These are phyloP conservation scores for Menidia beryllina DNA, from an alignment of 2,113 vertebrate genomes.

Conservation along the genomic window DNA sequence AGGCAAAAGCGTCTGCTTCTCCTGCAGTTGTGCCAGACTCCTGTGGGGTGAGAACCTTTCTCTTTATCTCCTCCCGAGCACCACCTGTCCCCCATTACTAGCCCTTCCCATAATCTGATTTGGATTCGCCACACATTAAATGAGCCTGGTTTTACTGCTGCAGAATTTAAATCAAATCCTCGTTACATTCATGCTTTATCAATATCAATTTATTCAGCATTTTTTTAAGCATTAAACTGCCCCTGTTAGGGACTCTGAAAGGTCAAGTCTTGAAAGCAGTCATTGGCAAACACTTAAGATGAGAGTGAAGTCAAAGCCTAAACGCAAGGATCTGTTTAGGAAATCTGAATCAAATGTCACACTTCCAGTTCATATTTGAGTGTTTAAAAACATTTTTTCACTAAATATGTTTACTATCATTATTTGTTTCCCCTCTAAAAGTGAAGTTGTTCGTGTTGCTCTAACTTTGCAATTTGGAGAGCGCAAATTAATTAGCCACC, in stretches of 20 bases:
- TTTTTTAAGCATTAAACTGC: slow-evolving; percentile 36
- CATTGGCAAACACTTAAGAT: slow-evolving; percentile 18
- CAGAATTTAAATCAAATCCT: slow-evolving; percentile 49
- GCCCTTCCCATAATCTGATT: slow-evolving; percentile 44
- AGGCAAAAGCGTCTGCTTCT: slow-evolving; percentile 54
- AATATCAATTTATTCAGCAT: no score
- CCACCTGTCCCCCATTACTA: slow-evolving; percentile 78
- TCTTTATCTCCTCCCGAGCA: slow-evolving; percentile 75
- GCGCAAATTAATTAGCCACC: slow-evolving; percentile 60
- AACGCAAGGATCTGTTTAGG: background rate
- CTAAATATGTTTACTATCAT: slow-evolving; percentile 17
- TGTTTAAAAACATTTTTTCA: background rate
- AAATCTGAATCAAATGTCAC: slow-evolving; percentile 5
- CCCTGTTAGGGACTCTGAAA: slow-evolving; percentile 36
- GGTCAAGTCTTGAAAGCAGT: slow-evolving; percentile 22
- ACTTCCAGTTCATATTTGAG: background rate
- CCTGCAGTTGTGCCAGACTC: slow-evolving; percentile 64
- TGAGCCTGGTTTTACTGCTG: slow-evolving; percentile 23
- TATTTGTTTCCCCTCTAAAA: slow-evolving; percentile 25
- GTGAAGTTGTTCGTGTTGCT: slow-evolving; percentile 45
- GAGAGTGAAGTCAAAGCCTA: slow-evolving; percentile 23
- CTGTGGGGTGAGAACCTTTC: slow-evolving; percentile 63
- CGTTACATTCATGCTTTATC: background rate
- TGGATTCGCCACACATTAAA: slow-evolving; percentile 47
- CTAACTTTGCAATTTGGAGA: slow-evolving; percentile 51